Evolutionary conservation across 2,113 vertebrate genomes (phyloP), one percentile per base, ranked within the genome.

Genomic region (Peucedramus taeniatus): DNA sequence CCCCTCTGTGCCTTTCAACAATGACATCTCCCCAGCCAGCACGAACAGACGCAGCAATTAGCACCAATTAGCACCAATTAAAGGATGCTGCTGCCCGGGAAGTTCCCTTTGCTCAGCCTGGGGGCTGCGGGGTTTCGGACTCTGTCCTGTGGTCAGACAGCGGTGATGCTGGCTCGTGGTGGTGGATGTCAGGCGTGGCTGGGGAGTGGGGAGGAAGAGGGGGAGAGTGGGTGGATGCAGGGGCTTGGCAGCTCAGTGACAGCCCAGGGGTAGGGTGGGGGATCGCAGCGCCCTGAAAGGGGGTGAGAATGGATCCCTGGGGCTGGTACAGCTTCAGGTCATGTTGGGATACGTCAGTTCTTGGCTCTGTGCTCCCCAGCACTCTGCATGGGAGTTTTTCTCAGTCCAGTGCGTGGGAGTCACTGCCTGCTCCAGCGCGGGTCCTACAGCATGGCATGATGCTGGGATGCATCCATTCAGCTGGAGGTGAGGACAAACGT

Each of bases 1-100:
- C 94, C 97, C 93, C 96, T 94, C 96, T 91, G 93, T 83, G 95
- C 94, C 88, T 97, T 97, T 96, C 96, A 97, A 94, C 95, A 92
- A 94, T 94, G 96, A 96, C 97, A 96, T 96, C 95, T 97, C 95
- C 81, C 96, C 93, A 94, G 97, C 97, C 96, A 89, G 96, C 96
- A 61, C 18, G 93, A 97, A 96, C 97, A 97, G 97, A 96, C 93
- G 77, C 96, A 94, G 96, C 97, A 97, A 97, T 97, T 97, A 98
- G 97, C 95, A 96, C 95, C 97, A 97, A 97, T 97, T 98, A 97
- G n/a, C n/a, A n/a, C n/a, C n/a, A n/a, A n/a, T n/a, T n/a, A 97
- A 97, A 95, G 95, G 94, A 96, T n/a, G n/a, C n/a, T n/a, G 92
- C 93, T 80, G 93, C 92, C 88, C 72, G 50, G 96, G 97, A 96